Evolutionary conservation across 2,113 vertebrate species (phyloP).

Genomic region (Hippocampus mohnikei): DNA sequence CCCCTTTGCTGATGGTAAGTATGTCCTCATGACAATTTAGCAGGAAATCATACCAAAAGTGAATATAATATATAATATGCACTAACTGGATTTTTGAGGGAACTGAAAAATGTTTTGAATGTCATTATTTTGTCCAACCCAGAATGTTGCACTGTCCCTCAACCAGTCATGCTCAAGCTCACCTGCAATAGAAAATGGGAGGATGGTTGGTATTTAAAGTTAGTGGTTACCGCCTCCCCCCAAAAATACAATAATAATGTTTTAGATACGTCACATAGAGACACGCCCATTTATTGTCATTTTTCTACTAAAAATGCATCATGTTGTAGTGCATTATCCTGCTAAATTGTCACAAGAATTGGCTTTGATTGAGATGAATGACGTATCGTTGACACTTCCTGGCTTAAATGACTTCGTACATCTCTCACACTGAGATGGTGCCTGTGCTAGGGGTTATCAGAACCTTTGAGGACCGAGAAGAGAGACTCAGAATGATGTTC

Average conservation of each 20-base stretch:
- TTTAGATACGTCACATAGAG: no score
- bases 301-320: background rate
- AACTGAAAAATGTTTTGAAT: background rate
- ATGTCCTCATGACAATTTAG: background rate
- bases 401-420: conserved; percentile 11
- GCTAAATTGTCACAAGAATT: background rate
- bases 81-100: background rate
- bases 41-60: background rate
- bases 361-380: background rate
- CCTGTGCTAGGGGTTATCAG: background rate
- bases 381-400: conserved; percentile 1
- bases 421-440: background rate
- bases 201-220: background rate
- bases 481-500: no score
- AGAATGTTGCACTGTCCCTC: background rate
- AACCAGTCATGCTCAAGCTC: background rate
- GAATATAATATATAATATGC: background rate
- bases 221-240: background rate
- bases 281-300: background rate
- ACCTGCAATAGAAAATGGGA: background rate
- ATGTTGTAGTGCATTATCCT: background rate
- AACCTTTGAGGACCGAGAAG: no score
- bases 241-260: no score
- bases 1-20: background rate
- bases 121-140: background rate